phyloP scores from a whole-genome alignment of 1,140 invertebrate species.

The Brachionus rotundiformis region DNA sequence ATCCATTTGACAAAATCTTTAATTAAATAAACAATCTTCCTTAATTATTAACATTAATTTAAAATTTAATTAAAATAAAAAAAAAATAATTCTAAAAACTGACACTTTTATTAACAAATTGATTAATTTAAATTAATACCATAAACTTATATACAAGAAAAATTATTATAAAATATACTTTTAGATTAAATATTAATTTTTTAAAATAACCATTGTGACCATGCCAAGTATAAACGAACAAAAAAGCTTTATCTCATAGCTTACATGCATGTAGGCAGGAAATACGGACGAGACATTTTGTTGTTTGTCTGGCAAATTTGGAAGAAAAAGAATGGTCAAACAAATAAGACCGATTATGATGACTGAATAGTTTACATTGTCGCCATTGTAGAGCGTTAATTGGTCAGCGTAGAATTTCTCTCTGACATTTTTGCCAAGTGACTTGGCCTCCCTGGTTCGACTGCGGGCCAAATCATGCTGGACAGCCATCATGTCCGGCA shows the following conservation, averaged over 20 bases:
- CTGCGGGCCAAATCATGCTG: not conserved
- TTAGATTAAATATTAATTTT: constrained; percentile 10
- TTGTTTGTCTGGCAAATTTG: constrained; percentile 33
- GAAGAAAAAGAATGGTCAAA: constrained; percentile 32
- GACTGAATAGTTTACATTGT: constrained; percentile 45
- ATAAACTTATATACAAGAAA: not conserved
- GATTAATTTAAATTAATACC: not conserved
- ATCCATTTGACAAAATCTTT: too few species aligned
- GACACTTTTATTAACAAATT: not conserved
- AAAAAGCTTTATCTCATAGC: constrained; percentile 45
- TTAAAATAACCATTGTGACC: constrained; percentile 50
- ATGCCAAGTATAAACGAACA: constrained; percentile 46
- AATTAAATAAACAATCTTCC: too few species aligned
- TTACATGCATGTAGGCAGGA: constrained; percentile 15
- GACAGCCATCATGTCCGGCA: constrained; percentile 1
- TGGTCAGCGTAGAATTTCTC: constrained; percentile 22
- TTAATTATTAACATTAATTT: too few species aligned
- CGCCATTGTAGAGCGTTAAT: constrained; percentile 6
- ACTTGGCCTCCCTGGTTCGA: not conserved
- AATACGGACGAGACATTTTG: too few species aligned
- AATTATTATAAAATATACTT: not conserved
- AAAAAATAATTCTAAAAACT: too few species aligned
- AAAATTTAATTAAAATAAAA: too few species aligned
- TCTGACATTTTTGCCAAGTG: not conserved
- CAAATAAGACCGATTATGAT: constrained; percentile 44